Base-by-base conservation (phyloP, 2,113 vertebrate genomes). In the Dromiciops gliroides region DNA sequence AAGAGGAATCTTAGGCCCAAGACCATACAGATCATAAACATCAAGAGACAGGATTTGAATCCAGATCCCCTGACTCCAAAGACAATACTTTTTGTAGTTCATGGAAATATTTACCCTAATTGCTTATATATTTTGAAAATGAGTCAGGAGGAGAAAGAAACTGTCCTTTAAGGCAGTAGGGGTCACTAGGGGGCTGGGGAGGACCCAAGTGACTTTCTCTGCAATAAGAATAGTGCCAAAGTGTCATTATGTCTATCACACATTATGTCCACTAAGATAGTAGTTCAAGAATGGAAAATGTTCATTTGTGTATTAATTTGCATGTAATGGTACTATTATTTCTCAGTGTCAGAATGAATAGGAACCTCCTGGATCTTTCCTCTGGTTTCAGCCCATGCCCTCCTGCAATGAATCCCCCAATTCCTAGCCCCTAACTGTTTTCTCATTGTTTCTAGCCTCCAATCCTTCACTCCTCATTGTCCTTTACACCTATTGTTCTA, bases 141-240 rank as follows among this genome's bases (percentile, higher is more conserved):
- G 56, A 50, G 50, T 50, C 3, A 53, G 53, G 75, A 56, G 50
- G 22, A 52, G 89, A 94, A 60, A 88, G 88, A 89, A 96, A 89
- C 83, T 31, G 0, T 5, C 22, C 50, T 93, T 56, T 44, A 51
- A 50, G 89, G 50, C 44, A 67, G 31, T 22, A 31, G 22, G 53
- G 28, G 12, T 92, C 53, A 49, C 49, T 12, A 24, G 25, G 60
- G 48, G 16, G 26, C 75, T 2, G 89, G 7, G 60, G 44, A 56
- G 51, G 44, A 28, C 9, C 44, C 47, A 53, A 53, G 44, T 0
- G 6, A 11, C 48, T 19, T 7, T 75, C 56, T 14, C 31, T 60
- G 56, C 9, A 28, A 12, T 37, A 37, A 37, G 31, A 9, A 11
- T 11, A 67, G 3, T 67, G 56, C 28, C 28, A 37, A 31, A 67